Base-by-base conservation (phyloP, 2,888 invertebrate genomes). In the Mesorhabditis spiculigera region DNA sequence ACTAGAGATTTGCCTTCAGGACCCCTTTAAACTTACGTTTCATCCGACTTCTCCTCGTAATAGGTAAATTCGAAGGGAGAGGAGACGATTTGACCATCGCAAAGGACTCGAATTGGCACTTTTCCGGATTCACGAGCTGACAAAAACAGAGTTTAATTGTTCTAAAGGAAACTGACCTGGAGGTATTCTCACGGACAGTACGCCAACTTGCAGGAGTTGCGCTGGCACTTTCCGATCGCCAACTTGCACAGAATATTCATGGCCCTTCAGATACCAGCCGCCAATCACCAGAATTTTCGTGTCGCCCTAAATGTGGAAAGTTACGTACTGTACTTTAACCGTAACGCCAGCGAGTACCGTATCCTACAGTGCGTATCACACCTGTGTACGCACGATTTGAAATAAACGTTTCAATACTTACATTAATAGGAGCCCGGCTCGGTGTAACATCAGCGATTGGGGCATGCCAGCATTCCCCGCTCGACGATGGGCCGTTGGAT, bases 221-320 rank as follows among this genome's bases (percentile, higher is more conserved):
- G 96, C 95, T 66, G 94, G 92, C 63, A 95, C 94, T 16, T 93
- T 92, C 84, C 93, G 92, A 75, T 93, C 92, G 87, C 95, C 96
- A 86, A 97, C 95, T 68, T 94, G 89, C 4, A 78, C 68, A 3
- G 72, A 69, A 63, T 80, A 80, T n/a, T 71, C 75, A 63, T 78
- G 78, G 3, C 76, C 78, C 41, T 91, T 90, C 63, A 91, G 91
- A 79, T 90, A 90, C 95, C 95, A 96, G 0, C 94, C 95, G 58
- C 96, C 96, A 28, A 94, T 93, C 0, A 96, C 92, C 71, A 96
- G 88, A 65, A 96, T 93, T 79, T 89, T 89, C 45, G 86, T 86
- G 68, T 87, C 88, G 70, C 88, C 88, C 87, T 88, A 6, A 64
- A 28, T 70, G 68, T 45, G 42, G n/a, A 64, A 42, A 45, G 42